Conservation (phyloP, 2,888 invertebrate species). For the Eumerus sabulonum region DNA sequence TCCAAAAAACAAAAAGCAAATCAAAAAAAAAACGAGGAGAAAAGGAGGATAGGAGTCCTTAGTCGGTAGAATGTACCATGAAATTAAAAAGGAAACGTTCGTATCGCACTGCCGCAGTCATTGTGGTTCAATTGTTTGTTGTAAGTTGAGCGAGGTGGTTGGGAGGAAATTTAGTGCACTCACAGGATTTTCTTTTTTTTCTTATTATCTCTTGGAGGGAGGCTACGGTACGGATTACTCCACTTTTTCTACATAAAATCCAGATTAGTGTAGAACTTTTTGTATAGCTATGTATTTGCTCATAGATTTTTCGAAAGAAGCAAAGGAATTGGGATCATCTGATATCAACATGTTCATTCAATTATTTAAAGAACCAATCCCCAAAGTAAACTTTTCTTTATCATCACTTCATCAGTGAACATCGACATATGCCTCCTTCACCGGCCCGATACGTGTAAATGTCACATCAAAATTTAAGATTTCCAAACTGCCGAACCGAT, state of each 20-base stretch:
- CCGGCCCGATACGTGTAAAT: background rate
- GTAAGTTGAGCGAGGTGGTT: constrained; percentile 24
- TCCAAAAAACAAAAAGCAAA: constrained; percentile 28
- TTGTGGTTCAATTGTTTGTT: constrained; percentile 30
- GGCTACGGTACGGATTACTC: too few species aligned
- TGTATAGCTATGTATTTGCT: too few species aligned
- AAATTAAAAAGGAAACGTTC: constrained; percentile 15
- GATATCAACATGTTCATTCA: too few species aligned
- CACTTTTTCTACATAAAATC: too few species aligned
- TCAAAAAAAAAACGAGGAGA: background rate
- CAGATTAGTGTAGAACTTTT: too few species aligned
- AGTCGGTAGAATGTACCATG: background rate
- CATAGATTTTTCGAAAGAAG: too few species aligned
- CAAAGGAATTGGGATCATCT: too few species aligned
- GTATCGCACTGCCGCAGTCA: constrained; percentile 15
- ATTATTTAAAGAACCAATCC: too few species aligned
- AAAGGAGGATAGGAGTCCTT: background rate
- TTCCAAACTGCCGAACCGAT: background rate
- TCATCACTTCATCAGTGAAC: background rate
- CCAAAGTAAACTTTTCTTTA: background rate
- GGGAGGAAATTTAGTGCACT: constrained; percentile 1
- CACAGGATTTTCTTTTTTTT: too few species aligned
- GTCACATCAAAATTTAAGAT: background rate
- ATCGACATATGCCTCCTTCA: background rate
- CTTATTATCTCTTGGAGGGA: too few species aligned